Base-by-base conservation (phyloP, 2,113 vertebrate species). In the Hippopotamus amphibius region DNA sequence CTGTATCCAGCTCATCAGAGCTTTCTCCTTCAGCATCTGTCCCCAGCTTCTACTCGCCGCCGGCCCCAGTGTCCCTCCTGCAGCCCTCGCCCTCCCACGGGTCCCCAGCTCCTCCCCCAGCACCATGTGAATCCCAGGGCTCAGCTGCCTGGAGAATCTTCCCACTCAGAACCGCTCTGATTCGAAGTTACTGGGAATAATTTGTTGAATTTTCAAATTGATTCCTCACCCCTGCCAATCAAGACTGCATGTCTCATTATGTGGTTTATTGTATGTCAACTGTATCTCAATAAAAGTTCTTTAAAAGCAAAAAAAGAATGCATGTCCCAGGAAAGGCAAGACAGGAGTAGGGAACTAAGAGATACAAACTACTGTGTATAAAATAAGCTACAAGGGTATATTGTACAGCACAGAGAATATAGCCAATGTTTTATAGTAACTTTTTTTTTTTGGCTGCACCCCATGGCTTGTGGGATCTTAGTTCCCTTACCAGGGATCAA, bases 31-130 rank as follows among this genome's bases (percentile, higher is more conserved):
- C 46, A 7, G 15, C 37, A 9, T 50, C 53, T 55, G 43, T 22
- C 30, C 41, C 59, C 6, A 24, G 2, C 41, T 74, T 65, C 57
- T 21, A 8, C 50, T 88, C 19, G 28, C 50, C 30, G 0, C n/a
- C 37, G 22, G 30, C 37, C 30, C 65, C 5, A 4, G 17, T 21
- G 55, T 7, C 37, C n/a, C 14, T 14, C 15, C 19, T 2, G 0
- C 15, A 65, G 48, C 69, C 11, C 43, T 37, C 22, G 15, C 26
- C 63, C 8, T 57, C 48, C 63, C 77, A 17, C 37, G 33, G 65
- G 26, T 26, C 41, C 30, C 46, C 65, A 33, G 53, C 53, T 71
- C 24, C 76, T 82, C 46, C 48, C 19, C 68, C 7, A 26, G 50
- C 30, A 50, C 55, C 74, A 55, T 3, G 2, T 37, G 6, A 50